Percentiles rank a stretch among this genome's conserved stretches.
phyloP scores from a whole-genome alignment of 2,888 invertebrate genomes.

The Heliconius sara region DNA sequence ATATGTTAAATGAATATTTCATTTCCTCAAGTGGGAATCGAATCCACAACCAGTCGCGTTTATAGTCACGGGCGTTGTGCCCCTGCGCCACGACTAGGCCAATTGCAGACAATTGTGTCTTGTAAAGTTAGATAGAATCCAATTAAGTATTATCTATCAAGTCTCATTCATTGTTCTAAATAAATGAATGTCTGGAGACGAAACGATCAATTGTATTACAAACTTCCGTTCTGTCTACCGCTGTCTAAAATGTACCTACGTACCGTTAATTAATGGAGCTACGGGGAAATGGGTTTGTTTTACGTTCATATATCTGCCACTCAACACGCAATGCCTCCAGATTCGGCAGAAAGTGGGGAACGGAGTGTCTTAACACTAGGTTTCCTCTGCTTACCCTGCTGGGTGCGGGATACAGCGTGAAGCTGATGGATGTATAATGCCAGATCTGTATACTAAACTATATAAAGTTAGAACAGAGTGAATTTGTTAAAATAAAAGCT shows the following conservation, averaged over 20 bases:
- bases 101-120: background rate
- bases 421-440: too few species aligned
- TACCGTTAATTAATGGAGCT: constrained; percentile 41
- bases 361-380: too few species aligned
- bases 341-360: too few species aligned
- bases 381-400: too few species aligned
- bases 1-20: too few species aligned
- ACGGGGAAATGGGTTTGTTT: constrained; percentile 1
- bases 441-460: too few species aligned
- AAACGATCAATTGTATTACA: constrained; percentile 60
- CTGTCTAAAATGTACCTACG: constrained; percentile 55
- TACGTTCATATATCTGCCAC: background rate
- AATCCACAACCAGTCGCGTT: too few species aligned
- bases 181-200: constrained; percentile 64
- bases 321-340: too few species aligned
- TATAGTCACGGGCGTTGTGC: too few species aligned
- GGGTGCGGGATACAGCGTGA: too few species aligned
- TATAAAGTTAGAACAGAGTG: background rate
- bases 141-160: constrained; percentile 64
- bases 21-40: too few species aligned
- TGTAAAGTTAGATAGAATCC: constrained; percentile 40
- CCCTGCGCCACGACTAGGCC: background rate
- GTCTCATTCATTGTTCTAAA: constrained; percentile 63
- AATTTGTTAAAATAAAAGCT: background rate
- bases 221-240: constrained; percentile 56